Percentiles rank a stretch among this genome's conserved stretches.
These are phyloP conservation scores for Lasioglossum calceatum DNA, from an alignment of 2,888 invertebrate genomes.

Conservation along the genomic window DNA sequence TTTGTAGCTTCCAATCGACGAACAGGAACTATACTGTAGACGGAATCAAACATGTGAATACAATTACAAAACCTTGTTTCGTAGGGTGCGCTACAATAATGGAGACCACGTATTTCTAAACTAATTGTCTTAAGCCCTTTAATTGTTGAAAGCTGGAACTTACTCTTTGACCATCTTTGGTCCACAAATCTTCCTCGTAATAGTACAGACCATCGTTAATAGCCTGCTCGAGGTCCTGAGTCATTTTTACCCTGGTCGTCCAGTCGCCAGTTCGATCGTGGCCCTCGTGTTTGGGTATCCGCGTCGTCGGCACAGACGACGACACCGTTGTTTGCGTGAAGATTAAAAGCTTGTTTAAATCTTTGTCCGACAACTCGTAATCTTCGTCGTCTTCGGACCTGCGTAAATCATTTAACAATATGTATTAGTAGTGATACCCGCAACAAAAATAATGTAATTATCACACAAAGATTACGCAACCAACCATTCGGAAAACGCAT, in stretches of 20 bases:
- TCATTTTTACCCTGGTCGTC: conserved; percentile 96
- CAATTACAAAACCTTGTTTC: conserved; percentile 10
- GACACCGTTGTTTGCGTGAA: conserved; percentile 91
- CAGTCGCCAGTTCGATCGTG: conserved; percentile 96
- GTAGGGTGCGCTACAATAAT: too few species aligned
- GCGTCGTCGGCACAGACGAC: conserved; percentile 83
- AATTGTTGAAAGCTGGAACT: conserved; percentile 50
- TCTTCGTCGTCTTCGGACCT: conserved; percentile 93
- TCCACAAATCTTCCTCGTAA: conserved; percentile 98
- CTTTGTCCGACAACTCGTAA: conserved; percentile 95
- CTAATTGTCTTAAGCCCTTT: too few species aligned
- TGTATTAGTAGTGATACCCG: background rate
- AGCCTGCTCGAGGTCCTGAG: conserved; percentile 96
- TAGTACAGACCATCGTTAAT: conserved; percentile 98
- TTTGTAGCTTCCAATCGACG: conserved; percentile 88
- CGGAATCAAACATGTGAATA: background rate
- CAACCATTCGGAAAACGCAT: conserved; percentile 91
- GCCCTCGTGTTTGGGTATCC: conserved; percentile 93
- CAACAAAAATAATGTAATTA: background rate
- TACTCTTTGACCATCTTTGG: conserved; percentile 86
- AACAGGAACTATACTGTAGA: conserved; percentile 84
- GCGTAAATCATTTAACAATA: conserved; percentile 54
- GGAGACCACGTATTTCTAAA: too few species aligned
- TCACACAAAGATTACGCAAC: background rate
- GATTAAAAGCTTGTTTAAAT: conserved; percentile 97